A percentile compares a stretch with the other conserved stretches of the same genome.
These are phyloP conservation scores for Ceyx cyanopectus DNA, from an alignment of 2,113 vertebrate genomes.

Conservation along the genomic window DNA sequence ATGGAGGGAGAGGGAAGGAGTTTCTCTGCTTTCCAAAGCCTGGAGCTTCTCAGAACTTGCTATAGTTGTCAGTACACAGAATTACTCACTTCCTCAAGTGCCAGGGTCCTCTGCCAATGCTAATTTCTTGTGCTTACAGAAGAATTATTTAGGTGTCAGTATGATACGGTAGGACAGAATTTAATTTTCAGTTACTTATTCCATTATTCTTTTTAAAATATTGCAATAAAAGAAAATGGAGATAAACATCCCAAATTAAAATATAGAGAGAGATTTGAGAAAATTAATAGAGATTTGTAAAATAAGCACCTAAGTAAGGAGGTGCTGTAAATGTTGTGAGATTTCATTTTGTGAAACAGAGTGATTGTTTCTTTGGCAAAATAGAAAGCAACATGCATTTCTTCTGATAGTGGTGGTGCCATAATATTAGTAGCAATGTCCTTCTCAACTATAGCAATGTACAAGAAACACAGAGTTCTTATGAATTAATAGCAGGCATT, in stretches of 20 bases:
- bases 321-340: too few relatives aligned
- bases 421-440: not conserved
- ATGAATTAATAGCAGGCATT: not conserved
- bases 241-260: too few relatives aligned
- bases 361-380: too few relatives aligned
- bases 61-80: not conserved
- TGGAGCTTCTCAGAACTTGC: not conserved
- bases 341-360: too few relatives aligned
- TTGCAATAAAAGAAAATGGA: too few relatives aligned
- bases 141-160: too few relatives aligned
- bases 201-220: too few relatives aligned
- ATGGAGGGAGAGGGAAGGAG: not conserved
- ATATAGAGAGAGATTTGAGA: too few relatives aligned
- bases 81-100: not conserved
- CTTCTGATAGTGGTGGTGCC: not conserved
- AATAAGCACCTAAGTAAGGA: too few relatives aligned
- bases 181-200: too few relatives aligned
- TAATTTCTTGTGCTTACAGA: not conserved
- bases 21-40: accelerated
- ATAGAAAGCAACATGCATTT: not conserved
- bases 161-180: too few relatives aligned
- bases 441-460: accelerated
- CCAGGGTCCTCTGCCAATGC: not conserved
- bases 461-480: not conserved
- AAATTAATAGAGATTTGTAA: too few relatives aligned